A percentile compares a stretch with the other conserved stretches of the same genome.
These are phyloP conservation scores for Platysternon megacephalum DNA, from an alignment of 2,113 vertebrate species.

Conservation along the genomic window DNA sequence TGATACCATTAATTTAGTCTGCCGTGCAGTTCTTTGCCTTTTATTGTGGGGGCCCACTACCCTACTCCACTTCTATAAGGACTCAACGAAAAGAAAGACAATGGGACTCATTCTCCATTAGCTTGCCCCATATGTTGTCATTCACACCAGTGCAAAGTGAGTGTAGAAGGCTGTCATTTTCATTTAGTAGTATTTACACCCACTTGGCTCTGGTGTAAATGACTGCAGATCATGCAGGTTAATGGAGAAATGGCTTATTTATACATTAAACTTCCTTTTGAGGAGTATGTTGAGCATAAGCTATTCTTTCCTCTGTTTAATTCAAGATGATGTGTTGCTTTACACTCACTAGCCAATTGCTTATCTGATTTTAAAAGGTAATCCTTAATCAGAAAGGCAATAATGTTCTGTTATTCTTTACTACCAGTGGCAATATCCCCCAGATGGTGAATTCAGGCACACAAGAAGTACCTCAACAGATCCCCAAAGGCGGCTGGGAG, in stretches of 20 bases:
- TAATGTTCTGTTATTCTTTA: neutral
- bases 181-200: neutral
- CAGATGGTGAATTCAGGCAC: neutral
- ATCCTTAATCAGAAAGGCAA: neutral
- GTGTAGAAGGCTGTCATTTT: neutral
- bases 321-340: neutral
- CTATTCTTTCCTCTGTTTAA: accelerated
- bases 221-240: neutral
- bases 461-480: neutral
- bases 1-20: neutral
- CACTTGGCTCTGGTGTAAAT: neutral
- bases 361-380: neutral
- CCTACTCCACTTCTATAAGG: neutral
- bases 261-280: neutral
- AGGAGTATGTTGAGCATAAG: neutral
- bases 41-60: neutral
- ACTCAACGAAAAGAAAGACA: neutral
- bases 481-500: neutral
- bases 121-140: neutral
- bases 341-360: neutral
- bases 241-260: neutral
- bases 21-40: neutral
- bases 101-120: neutral
- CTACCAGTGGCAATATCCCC: neutral
- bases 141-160: neutral